phyloP scores from a whole-genome alignment of 2,797 vertebrate species.

The Todus mexicanus region DNA sequence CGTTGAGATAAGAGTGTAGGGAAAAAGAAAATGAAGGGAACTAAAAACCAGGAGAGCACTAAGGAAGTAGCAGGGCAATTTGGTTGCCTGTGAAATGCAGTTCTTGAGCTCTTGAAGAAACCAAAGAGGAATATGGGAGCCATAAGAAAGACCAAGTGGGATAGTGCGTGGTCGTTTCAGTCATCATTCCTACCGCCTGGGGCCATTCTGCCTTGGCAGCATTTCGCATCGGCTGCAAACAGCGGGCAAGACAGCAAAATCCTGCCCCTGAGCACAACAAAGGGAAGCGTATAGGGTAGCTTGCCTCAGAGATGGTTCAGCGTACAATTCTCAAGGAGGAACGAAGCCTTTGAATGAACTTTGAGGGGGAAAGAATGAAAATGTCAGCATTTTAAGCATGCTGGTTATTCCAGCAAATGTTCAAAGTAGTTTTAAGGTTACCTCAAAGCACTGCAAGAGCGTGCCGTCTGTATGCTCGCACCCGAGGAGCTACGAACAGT shows the following conservation, averaged over 20 bases:
- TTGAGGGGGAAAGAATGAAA: neutral
- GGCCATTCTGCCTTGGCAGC: neutral
- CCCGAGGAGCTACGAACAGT: neutral
- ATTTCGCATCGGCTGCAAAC: neutral
- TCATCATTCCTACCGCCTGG: neutral
- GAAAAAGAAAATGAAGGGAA: conserved; percentile 1
- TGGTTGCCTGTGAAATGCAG: conserved; percentile 9
- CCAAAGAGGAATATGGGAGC: neutral
- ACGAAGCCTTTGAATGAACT: neutral
- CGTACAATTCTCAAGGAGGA: neutral
- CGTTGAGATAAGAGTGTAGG: neutral
- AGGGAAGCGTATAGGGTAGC: neutral
- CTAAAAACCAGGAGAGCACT: neutral
- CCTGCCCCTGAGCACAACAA: neutral
- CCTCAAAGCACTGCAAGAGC: neutral
- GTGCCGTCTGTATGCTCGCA: neutral
- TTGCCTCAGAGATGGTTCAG: neutral
- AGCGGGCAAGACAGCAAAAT: neutral
- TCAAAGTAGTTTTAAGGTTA: neutral
- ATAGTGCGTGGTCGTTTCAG: neutral
- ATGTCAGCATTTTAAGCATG: neutral
- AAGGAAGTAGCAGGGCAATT: neutral
- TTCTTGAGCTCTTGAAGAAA: neutral
- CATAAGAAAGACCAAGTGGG: neutral
- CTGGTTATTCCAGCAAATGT: neutral